These are phyloP conservation scores for Silurus meridionalis DNA, from an alignment of 2,113 vertebrate species.

Conservation along the genomic window DNA sequence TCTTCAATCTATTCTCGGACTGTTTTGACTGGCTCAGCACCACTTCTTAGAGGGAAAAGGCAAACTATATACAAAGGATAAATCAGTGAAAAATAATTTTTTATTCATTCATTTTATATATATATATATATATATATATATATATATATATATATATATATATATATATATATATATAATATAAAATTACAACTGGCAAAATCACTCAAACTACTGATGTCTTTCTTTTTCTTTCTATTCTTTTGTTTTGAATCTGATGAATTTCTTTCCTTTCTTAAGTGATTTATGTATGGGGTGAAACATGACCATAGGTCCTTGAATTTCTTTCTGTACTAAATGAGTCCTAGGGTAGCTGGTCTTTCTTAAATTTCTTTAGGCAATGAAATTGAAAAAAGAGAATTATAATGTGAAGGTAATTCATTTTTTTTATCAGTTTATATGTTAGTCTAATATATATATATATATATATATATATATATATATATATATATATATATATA, in stretches of 20 bases:
- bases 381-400: constrained; percentile 60
- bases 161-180: constrained; percentile 87
- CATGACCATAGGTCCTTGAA: constrained; percentile 61
- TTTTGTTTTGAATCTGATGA: constrained; percentile 76
- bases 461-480: constrained; percentile 73
- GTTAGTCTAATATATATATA: constrained; percentile 4
- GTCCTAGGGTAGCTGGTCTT: constrained; percentile 89
- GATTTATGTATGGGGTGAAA: constrained; percentile 80
- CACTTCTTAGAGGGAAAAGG: constrained; percentile 66
- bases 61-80: constrained; percentile 61
- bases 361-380: constrained; percentile 85
- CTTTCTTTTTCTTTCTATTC: constrained; percentile 77
- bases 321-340: constrained; percentile 77
- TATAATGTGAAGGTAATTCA: constrained; percentile 89
- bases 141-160: constrained; percentile 84
- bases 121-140: constrained; percentile 84
- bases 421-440: constrained; percentile 77
- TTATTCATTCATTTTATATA: too few relatives aligned
- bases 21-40: constrained; percentile 83
- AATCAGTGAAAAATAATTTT: constrained; percentile 80
- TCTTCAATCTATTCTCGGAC: constrained; percentile 76
- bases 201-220: constrained; percentile 96
- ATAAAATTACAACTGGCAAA: constrained; percentile 91
- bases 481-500: constrained; percentile 68
- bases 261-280: constrained; percentile 75